phyloP scores from a whole-genome alignment of 2,113 vertebrate genomes.

The Alligator sinensis region DNA sequence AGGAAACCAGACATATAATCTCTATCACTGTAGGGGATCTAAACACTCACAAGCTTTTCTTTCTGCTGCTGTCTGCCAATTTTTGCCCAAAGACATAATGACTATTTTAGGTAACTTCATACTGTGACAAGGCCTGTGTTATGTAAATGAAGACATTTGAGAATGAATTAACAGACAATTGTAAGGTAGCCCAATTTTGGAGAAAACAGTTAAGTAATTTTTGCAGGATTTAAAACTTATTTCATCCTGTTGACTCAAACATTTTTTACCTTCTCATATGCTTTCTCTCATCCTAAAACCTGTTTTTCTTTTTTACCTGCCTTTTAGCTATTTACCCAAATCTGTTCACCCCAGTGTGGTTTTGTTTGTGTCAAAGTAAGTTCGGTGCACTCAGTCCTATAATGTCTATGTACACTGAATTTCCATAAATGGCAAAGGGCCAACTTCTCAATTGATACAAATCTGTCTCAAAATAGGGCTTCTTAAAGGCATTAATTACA shows the following conservation, averaged over 20 bases:
- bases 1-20: slow-evolving; percentile 76
- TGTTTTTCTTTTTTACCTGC: slow-evolving; percentile 19
- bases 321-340: neutral
- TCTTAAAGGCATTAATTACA: too few relatives aligned
- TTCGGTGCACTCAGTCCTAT: neutral
- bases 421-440: neutral
- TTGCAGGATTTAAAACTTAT: slow-evolving; percentile 33
- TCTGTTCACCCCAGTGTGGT: neutral
- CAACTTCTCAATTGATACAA: neutral
- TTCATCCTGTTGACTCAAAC: neutral
- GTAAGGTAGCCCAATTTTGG: slow-evolving; percentile 31
- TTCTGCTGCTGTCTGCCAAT: slow-evolving; percentile 57
- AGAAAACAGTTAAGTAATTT: slow-evolving; percentile 32
- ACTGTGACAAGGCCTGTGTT: slow-evolving; percentile 67
- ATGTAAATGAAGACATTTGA: slow-evolving; percentile 64
- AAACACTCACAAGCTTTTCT: slow-evolving; percentile 52
- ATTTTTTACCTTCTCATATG: neutral
- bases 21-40: slow-evolving; percentile 63
- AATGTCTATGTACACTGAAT: neutral
- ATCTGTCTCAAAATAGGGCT: neutral
- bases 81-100: slow-evolving; percentile 72
- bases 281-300: slow-evolving; percentile 5
- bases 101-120: slow-evolving; percentile 77
- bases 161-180: slow-evolving; percentile 62
- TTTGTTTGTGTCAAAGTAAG: neutral